Conservation (phyloP, 2,888 invertebrate genomes). For the Zaprionus bogoriensis region DNA sequence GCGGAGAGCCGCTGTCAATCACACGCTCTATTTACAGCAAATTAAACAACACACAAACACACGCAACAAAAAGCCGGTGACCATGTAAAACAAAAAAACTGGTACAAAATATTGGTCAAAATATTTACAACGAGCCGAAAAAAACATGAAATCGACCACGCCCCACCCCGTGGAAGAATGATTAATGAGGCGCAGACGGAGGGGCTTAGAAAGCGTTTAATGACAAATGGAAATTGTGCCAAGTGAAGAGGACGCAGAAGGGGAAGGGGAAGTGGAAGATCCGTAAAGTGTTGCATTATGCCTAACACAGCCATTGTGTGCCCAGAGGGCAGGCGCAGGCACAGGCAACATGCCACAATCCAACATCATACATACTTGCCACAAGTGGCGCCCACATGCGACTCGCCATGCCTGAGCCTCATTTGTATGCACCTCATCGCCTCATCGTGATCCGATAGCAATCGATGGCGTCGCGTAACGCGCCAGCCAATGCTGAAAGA, state of each 20-base stretch:
- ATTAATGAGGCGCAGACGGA: slow-evolving; percentile 57
- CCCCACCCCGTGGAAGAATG: slow-evolving; percentile 35
- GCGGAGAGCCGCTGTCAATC: slow-evolving; percentile 61
- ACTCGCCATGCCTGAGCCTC: slow-evolving; percentile 34
- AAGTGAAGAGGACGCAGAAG: not conserved
- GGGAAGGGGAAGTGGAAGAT: slow-evolving; percentile 8
- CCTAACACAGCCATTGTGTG: slow-evolving; percentile 11
- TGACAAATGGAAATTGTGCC: slow-evolving; percentile 57
- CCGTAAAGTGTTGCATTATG: slow-evolving; percentile 44
- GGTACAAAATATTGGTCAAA: slow-evolving; percentile 73
- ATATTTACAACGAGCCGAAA: slow-evolving; percentile 67
- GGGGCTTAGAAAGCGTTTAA: slow-evolving; percentile 60
- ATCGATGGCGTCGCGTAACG: slow-evolving; percentile 68
- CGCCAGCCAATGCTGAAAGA: slow-evolving; percentile 67
- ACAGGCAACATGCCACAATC: slow-evolving; percentile 21
- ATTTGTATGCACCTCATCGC: slow-evolving; percentile 68
- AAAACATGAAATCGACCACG: slow-evolving; percentile 29
- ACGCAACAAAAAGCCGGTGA: slow-evolving; percentile 61
- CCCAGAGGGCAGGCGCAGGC: not conserved
- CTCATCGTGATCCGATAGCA: slow-evolving; percentile 43
- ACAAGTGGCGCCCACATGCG: slow-evolving; percentile 71
- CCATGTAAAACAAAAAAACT: slow-evolving; percentile 56
- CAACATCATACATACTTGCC: not conserved
- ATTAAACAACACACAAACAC: slow-evolving; percentile 52
- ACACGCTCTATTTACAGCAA: slow-evolving; percentile 77